Evolutionary conservation across 1,140 invertebrate species (phyloP).

Genomic region (Pachypeltis micranthus): DNA sequence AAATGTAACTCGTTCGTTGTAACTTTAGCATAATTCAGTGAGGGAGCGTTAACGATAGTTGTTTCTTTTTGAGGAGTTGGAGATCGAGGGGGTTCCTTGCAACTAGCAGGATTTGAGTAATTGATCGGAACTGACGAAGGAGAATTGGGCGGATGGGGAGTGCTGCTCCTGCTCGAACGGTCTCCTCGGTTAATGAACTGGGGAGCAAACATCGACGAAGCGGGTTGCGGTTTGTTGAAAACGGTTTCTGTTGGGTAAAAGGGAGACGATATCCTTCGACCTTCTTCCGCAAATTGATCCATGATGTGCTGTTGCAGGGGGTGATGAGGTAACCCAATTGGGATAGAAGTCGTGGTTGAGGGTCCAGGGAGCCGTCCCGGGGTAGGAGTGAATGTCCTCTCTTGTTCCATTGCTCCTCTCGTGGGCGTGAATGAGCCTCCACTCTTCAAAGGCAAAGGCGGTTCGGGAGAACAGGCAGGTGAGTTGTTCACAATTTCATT

Average conservation of each 20-base stretch:
- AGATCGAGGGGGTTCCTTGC: slow-evolving; percentile 4
- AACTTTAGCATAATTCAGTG: slow-evolving; percentile 14
- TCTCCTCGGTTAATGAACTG: slow-evolving; percentile 10
- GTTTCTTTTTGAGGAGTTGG: neutral
- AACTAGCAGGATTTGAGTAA: slow-evolving; percentile 15
- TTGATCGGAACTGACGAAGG: slow-evolving; percentile 13
- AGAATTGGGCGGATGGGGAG: neutral
- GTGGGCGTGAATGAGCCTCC: slow-evolving; percentile 26
- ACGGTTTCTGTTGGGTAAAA: slow-evolving; percentile 12
- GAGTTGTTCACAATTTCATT: slow-evolving; percentile 36
- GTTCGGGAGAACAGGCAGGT: slow-evolving; percentile 14
- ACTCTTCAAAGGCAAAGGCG: slow-evolving; percentile 14
- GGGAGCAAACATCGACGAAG: slow-evolving; percentile 14
- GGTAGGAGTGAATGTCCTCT: slow-evolving; percentile 28
- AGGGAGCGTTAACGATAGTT: slow-evolving; percentile 13
- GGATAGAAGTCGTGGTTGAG: slow-evolving; percentile 12
- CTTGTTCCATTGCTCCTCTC: slow-evolving; percentile 25
- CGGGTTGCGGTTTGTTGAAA: slow-evolving; percentile 18
- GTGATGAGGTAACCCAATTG: slow-evolving; percentile 17
- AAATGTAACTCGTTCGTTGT: slow-evolving; percentile 8
- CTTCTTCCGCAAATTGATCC: slow-evolving; percentile 22
- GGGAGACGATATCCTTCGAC: slow-evolving; percentile 1
- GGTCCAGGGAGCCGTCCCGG: slow-evolving; percentile 28
- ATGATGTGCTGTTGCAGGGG: slow-evolving; percentile 21
- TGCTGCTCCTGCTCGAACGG: neutral